Conservation (phyloP, 2,797 vertebrate genomes). For the Sebastolobus altivelis region DNA sequence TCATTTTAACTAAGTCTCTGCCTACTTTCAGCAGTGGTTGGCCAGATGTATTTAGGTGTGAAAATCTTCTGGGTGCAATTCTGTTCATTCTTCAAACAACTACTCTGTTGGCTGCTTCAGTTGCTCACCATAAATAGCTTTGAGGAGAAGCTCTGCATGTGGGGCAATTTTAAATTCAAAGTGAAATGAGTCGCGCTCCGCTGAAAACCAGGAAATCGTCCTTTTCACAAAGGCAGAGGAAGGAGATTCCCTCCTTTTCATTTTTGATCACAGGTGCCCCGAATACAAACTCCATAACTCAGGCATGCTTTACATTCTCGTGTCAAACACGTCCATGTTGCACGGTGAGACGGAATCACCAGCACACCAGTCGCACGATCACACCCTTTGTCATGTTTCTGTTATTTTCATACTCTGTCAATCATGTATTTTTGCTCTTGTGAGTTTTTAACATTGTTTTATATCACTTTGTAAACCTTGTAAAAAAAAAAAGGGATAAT, state of each 20-base stretch:
- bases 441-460: too few species aligned
- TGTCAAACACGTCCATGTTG: not conserved
- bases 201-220: slow-evolving; percentile 29
- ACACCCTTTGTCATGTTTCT: not conserved
- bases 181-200: slow-evolving; percentile 38
- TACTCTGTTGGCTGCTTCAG: slow-evolving; percentile 2
- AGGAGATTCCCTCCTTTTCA: slow-evolving; percentile 37
- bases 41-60: slow-evolving; percentile 21
- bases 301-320: not conserved
- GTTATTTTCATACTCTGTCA: too few species aligned
- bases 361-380: not conserved
- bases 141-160: slow-evolving; percentile 50
- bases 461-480: too few species aligned
- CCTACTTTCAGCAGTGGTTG: not conserved
- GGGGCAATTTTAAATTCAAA: slow-evolving; percentile 62
- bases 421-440: too few species aligned
- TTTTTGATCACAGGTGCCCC: slow-evolving; percentile 54
- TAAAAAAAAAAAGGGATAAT: too few species aligned
- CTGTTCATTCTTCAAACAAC: slow-evolving; percentile 43
- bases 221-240: slow-evolving; percentile 24
- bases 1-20: not conserved
- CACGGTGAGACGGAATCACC: too few species aligned
- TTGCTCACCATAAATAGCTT: slow-evolving; percentile 48
- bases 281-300: slow-evolving; percentile 38
- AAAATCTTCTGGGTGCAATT: not conserved